Percentiles rank a stretch among this genome's conserved stretches.
Evolutionary conservation across 1,140 invertebrate genomes (phyloP).

Genomic region (Holcopasites calliopsidis): DNA sequence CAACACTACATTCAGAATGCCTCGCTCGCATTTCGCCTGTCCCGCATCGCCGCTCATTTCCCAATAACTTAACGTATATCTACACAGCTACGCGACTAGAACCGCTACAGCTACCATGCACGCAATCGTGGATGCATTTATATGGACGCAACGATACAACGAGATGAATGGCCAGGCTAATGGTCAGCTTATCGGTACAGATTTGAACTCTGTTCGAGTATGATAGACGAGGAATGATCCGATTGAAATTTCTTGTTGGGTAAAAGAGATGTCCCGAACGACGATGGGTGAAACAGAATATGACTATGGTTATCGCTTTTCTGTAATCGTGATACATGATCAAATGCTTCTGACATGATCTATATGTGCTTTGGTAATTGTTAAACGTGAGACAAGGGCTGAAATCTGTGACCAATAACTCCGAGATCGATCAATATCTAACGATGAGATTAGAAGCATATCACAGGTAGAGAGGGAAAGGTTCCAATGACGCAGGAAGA

Average conservation of each 20-base stretch:
- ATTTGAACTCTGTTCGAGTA: conserved; percentile 22
- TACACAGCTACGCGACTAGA: conserved; percentile 67
- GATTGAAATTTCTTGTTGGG: background rate
- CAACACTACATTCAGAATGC: conserved; percentile 77
- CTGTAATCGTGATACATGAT: conserved; percentile 1
- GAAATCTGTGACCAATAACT: conserved; percentile 47
- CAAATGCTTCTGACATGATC: background rate
- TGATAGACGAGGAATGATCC: background rate
- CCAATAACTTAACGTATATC: conserved; percentile 63
- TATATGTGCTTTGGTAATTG: background rate
- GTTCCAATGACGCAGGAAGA: conserved; percentile 12
- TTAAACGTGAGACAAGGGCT: conserved; percentile 13
- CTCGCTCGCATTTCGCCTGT: conserved; percentile 68
- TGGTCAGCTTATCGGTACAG: conserved; percentile 34
- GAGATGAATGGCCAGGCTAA: conserved; percentile 49
- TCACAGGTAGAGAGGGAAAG: conserved; percentile 20
- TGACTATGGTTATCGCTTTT: too few relatives aligned
- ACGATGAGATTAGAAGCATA: conserved; percentile 34
- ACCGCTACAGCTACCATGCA: conserved; percentile 56
- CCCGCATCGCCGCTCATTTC: conserved; percentile 67
- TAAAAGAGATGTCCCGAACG: background rate
- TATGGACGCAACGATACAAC: conserved; percentile 64
- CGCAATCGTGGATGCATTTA: conserved; percentile 57
- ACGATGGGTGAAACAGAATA: background rate
- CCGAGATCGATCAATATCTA: conserved; percentile 12